A percentile compares a stretch with the other conserved stretches of the same genome.
Conservation (phyloP, 2,797 vertebrate genomes). For the Lophotriccus pileatus region DNA sequence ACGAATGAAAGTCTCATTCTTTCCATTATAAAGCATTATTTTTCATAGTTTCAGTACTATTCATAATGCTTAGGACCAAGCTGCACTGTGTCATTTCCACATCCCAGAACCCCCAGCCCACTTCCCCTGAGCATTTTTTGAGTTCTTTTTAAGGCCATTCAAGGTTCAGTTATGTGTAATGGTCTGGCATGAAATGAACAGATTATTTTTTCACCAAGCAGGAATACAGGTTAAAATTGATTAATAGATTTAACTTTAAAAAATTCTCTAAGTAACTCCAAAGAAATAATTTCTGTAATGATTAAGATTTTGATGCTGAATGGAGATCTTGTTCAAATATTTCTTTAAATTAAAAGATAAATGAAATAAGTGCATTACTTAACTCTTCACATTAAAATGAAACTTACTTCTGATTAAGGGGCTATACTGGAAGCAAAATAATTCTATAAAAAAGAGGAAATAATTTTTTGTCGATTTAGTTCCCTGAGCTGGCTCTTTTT, state of each 20-base stretch:
- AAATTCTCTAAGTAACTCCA: background rate
- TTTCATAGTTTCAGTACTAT: background rate
- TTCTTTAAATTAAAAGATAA: background rate
- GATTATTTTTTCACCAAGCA: background rate
- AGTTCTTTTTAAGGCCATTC: background rate
- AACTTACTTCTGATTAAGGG: background rate
- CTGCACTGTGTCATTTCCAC: background rate
- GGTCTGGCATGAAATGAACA: background rate
- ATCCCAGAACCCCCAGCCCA: background rate
- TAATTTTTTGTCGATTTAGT: background rate
- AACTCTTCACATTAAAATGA: background rate
- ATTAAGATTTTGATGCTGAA: background rate
- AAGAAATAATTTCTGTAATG: background rate
- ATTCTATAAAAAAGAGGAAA: background rate
- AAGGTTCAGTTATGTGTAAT: background rate
- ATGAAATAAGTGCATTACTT: accelerated
- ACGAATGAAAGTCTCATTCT: background rate
- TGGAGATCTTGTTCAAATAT: background rate
- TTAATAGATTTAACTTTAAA: background rate
- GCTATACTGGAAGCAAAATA: background rate
- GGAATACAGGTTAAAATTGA: background rate
- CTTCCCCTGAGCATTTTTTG: background rate
- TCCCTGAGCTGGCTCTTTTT: background rate
- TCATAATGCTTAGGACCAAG: background rate
- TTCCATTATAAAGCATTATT: background rate